Evolutionary conservation across 2,797 vertebrate genomes (phyloP), one percentile per base, ranked within the genome.

Genomic region (Tarsius wallacei): DNA sequence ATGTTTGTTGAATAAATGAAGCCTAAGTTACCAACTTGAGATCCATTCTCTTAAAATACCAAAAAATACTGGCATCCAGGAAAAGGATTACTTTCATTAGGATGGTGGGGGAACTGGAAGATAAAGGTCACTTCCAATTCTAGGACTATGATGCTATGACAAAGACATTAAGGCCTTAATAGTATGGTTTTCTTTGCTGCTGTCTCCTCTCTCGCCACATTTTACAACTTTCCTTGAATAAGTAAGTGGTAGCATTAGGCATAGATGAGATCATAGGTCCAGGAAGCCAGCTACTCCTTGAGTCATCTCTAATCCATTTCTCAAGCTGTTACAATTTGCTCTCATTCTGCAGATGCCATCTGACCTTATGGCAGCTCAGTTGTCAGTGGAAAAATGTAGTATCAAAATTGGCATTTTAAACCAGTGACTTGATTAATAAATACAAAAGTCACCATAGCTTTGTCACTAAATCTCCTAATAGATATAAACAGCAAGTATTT

Each of bases 251-350:
- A 64, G 89, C 68, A 70, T 49, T 51, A 59, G 68, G 78, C 68
- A 16, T 12, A 33, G 57, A 86, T 97, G 97, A 98, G 89, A 97
- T 96, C 95, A 92, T 53, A 86, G 76, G 93, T 90, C 84, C 76
- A 61, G 91, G 94, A 86, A 97, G 93, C 90, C 94, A 94, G 93
- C 16, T 57, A 90, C 57, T 66, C 70, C 73, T 63, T 90, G 93
- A 97, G 63, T 97, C 95, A 97, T 64, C 76, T 93, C 84, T 83
- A 42, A 71, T 63, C 88, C 33, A 85, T 90, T 95, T 93, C 83
- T 89, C 91, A 93, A 11, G 78, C 85, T 73, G 21, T 24, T 51
- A 42, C 16, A 59, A 53, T 73, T 87, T 68, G 74, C 70, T 92
- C 28, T 57, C 59, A 55, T 33, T 89, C 88, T 77, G 57, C 96